phyloP scores from a whole-genome alignment of 1,140 invertebrate genomes.

The Andricus grossulariae region DNA sequence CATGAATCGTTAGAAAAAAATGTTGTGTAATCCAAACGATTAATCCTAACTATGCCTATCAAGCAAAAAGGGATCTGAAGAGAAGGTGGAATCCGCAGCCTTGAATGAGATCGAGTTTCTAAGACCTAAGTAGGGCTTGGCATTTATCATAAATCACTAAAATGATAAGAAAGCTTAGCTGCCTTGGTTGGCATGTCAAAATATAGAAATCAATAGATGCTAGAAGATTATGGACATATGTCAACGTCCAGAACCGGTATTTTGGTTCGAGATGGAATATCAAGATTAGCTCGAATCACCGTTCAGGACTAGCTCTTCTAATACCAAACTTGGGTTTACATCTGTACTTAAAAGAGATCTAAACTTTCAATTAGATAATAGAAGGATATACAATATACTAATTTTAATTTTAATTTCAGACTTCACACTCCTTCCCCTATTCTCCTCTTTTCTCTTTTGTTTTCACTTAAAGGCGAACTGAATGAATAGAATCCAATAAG shows the following conservation, averaged over 20 bases:
- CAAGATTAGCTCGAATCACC: conserved; percentile 7
- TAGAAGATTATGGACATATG: conserved; percentile 2
- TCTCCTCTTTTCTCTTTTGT: too few species aligned
- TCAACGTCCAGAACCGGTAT: not conserved
- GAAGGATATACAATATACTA: too few species aligned
- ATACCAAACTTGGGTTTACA: not conserved
- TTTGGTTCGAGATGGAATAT: conserved; percentile 1
- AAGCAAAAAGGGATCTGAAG: too few species aligned
- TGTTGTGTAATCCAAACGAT: too few species aligned
- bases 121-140: not conserved
- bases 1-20: not conserved
- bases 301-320: not conserved
- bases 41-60: too few species aligned
- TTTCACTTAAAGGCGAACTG: too few species aligned
- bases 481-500: too few species aligned
- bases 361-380: not conserved
- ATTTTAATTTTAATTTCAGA: too few species aligned
- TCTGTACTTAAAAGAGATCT: not conserved
- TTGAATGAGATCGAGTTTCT: too few species aligned
- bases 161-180: conserved; percentile 8
- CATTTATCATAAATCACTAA: conserved; percentile 12
- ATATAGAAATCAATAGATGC: conserved; percentile 29
- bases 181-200: conserved; percentile 8
- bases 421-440: too few species aligned
- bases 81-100: too few species aligned